These are phyloP conservation scores for Engraulis encrasicolus DNA, from an alignment of 2,113 vertebrate genomes.

Conservation along the genomic window DNA sequence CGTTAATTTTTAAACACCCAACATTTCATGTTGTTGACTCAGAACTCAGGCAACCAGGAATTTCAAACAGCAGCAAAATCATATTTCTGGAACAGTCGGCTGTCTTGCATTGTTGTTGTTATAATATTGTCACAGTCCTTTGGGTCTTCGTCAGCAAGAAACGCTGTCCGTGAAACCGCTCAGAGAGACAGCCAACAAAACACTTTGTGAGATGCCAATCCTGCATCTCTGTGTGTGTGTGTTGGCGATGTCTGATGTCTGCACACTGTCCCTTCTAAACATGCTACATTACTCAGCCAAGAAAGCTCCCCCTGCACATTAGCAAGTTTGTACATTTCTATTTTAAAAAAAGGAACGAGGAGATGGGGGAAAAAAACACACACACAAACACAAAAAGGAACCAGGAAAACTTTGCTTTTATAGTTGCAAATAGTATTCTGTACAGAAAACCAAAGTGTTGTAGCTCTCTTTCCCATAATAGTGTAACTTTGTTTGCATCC, in stretches of 20 bases:
- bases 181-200: background rate
- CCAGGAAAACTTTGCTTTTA: slow-evolving; percentile 55
- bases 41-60: background rate
- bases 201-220: background rate
- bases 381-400: background rate
- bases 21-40: background rate
- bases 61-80: background rate
- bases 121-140: background rate
- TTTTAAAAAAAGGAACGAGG: slow-evolving; percentile 54
- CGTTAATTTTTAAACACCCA: background rate
- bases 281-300: slow-evolving; percentile 24
- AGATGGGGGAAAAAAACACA: background rate
- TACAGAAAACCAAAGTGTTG: slow-evolving; percentile 54
- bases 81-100: background rate
- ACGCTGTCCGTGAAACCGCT: background rate
- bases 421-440: slow-evolving; percentile 56
- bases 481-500: slow-evolving; percentile 4
- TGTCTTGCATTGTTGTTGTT: background rate
- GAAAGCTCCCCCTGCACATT: slow-evolving; percentile 23
- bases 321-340: slow-evolving; percentile 51
- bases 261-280: slow-evolving; percentile 47
- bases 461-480: slow-evolving; percentile 28
- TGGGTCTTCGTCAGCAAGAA: background rate
- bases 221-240: background rate
- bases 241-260: slow-evolving; percentile 34